Percentiles rank a stretch among this genome's conserved stretches.
Evolutionary conservation across 2,797 vertebrate species (phyloP).

Genomic region (Sebastes variabilis): DNA sequence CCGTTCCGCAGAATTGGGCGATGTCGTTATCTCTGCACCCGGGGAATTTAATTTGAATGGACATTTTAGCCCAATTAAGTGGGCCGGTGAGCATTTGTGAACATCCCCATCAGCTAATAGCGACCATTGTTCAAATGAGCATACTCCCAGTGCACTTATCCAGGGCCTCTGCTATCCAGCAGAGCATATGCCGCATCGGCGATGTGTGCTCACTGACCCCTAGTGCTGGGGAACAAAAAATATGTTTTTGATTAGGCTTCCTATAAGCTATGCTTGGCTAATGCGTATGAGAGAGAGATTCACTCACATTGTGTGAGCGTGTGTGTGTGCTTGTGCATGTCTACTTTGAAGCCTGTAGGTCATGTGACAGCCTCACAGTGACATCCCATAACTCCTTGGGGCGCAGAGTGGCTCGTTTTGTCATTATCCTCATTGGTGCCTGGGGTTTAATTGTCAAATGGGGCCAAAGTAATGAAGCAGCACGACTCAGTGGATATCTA

Average conservation of each 20-base stretch:
- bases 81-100: slow-evolving; percentile 74
- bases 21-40: slow-evolving; percentile 72
- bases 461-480: slow-evolving; percentile 71
- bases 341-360: slow-evolving; percentile 44
- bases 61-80: slow-evolving; percentile 84
- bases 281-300: neutral
- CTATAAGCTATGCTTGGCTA: slow-evolving; percentile 23
- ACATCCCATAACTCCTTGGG: slow-evolving; percentile 64
- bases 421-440: slow-evolving; percentile 71
- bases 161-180: slow-evolving; percentile 51
- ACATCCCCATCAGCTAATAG: slow-evolving; percentile 82
- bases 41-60: slow-evolving; percentile 80
- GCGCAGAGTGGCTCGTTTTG: slow-evolving; percentile 63
- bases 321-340: slow-evolving; percentile 5
- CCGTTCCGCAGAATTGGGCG: slow-evolving; percentile 45
- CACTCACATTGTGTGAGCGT: neutral
- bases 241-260: slow-evolving; percentile 56
- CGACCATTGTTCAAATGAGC: slow-evolving; percentile 76
- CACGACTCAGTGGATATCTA: slow-evolving; percentile 62
- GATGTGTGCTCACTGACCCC: slow-evolving; percentile 67
- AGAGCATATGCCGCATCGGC: slow-evolving; percentile 63
- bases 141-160: slow-evolving; percentile 66
- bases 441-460: slow-evolving; percentile 75
- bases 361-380: slow-evolving; percentile 56
- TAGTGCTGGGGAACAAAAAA: slow-evolving; percentile 46